phyloP scores from a whole-genome alignment of 1,140 invertebrate genomes.

The Zophobas morio region DNA sequence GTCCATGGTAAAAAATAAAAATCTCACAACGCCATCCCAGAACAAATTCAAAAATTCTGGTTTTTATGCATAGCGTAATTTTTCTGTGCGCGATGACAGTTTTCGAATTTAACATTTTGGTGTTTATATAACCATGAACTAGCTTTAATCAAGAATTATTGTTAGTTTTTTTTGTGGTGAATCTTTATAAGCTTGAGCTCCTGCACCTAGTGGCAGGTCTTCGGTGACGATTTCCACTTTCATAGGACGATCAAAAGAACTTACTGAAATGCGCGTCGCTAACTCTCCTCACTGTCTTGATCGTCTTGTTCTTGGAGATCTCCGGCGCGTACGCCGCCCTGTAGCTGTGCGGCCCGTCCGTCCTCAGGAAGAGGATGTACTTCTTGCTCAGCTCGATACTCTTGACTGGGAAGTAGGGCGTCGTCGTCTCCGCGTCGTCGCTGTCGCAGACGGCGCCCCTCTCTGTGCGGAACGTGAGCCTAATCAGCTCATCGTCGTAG shows the following conservation, averaged over 20 bases:
- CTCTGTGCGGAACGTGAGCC: conserved; percentile 40
- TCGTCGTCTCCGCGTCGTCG: neutral
- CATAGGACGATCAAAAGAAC: conserved; percentile 4
- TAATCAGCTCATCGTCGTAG: conserved; percentile 40
- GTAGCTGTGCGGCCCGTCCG: conserved; percentile 59
- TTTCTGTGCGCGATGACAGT: no score
- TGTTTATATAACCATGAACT: no score
- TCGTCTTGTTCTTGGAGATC: conserved; percentile 44
- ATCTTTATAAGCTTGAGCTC: no score
- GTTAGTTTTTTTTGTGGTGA: no score
- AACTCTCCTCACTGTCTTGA: conserved; percentile 49
- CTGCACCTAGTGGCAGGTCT: no score
- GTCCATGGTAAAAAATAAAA: no score
- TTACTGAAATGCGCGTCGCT: conserved; percentile 51
- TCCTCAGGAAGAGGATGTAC: conserved; percentile 64
- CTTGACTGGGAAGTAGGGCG: conserved; percentile 57
- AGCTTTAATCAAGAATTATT: no score
- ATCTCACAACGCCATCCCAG: no score
- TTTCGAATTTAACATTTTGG: no score
- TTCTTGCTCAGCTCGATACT: conserved; percentile 59
- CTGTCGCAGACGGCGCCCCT: conserved; percentile 24
- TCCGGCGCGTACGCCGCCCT: conserved; percentile 58
- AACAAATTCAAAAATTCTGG: no score
- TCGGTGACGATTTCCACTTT: no score
- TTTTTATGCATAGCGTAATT: no score